Base-by-base conservation (phyloP, 2,888 invertebrate species). In the Caenorhabditis parvicauda region DNA sequence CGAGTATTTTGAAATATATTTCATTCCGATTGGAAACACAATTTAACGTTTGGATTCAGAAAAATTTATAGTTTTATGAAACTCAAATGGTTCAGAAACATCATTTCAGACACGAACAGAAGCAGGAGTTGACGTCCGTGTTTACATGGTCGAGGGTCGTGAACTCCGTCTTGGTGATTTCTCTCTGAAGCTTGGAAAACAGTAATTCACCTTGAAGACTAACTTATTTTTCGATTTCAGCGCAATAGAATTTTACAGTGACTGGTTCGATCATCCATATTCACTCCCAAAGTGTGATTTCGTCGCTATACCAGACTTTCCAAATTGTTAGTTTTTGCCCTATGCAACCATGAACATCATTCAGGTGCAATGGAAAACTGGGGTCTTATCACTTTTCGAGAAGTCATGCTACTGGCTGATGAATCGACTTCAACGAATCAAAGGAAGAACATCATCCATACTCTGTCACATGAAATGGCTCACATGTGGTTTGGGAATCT, bases 401-500 rank as follows among this genome's bases (percentile, higher is more conserved):
- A 96, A 82, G 90, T 90, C 4, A 90, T 90, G 71, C 86, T 95
- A 0, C 84, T 95, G 32, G 90, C 92, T 3, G 95, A 96, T 84
- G 89, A 90, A 1, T 86, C 89, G 81, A 91, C 93, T 0, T 92
- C 93, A 1, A 87, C 91, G 3, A 59, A 65, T 12, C 67, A 68
- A 47, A 72, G 70, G 51, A 56, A 64, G 5, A 48, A 65, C 39
- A 89, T 93, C 74, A 92, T 93, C 0, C 83, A 92, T 21, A 90
- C 92, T 0, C 84, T 86, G 29, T 82, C 80, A 3, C 95, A 96
- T 83, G 95, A 96, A 82, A 84, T 96, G 48, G 92, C 93, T 2
- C 95, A 95, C 83, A 92, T 94, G 82, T 96, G 96, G 95, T 96
- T 96, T 83, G 96, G 95, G 6, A 94, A 95, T 82, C 86, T 95